Conservation (phyloP, 2,797 vertebrate species). For the Tenualosa ilisha region DNA sequence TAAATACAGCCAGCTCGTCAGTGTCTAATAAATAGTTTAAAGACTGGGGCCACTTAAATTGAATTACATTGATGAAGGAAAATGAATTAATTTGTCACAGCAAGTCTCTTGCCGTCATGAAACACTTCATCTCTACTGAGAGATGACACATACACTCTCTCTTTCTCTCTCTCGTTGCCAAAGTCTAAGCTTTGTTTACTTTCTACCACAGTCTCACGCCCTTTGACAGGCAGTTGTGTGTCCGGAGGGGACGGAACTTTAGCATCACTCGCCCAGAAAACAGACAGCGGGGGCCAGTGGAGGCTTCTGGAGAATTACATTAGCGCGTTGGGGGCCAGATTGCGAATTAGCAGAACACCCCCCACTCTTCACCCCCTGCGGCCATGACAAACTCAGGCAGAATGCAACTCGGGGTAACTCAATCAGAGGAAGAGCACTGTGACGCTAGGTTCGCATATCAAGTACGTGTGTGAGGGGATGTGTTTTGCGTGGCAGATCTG, state of each 20-base stretch:
- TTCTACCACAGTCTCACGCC: slow-evolving; percentile 9
- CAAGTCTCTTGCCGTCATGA: neutral
- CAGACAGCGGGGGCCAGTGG: slow-evolving; percentile 52
- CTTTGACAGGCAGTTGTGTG: slow-evolving; percentile 20
- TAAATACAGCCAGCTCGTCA: neutral
- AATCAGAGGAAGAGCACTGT: slow-evolving; percentile 33
- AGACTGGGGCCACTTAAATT: neutral
- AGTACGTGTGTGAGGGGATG: neutral
- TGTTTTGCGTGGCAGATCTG: slow-evolving; percentile 27
- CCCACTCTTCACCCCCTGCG: slow-evolving; percentile 7
- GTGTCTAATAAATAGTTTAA: neutral
- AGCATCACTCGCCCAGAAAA: slow-evolving; percentile 31
- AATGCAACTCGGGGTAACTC: slow-evolving; percentile 44
- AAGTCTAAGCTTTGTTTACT: slow-evolving; percentile 19
- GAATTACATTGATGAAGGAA: slow-evolving; percentile 1
- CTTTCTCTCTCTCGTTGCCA: neutral
- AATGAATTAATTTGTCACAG: slow-evolving; percentile 19
- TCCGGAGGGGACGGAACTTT: slow-evolving; percentile 22
- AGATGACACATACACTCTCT: neutral
- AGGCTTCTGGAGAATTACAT: slow-evolving; percentile 53
- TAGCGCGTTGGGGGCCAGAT: slow-evolving; percentile 50
- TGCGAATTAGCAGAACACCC: slow-evolving; percentile 38
- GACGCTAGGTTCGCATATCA: slow-evolving; percentile 21
- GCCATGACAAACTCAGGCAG: slow-evolving; percentile 46
- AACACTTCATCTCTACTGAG: neutral